Conservation (phyloP, 2,888 invertebrate genomes). For the Hypsopygia costalis region DNA sequence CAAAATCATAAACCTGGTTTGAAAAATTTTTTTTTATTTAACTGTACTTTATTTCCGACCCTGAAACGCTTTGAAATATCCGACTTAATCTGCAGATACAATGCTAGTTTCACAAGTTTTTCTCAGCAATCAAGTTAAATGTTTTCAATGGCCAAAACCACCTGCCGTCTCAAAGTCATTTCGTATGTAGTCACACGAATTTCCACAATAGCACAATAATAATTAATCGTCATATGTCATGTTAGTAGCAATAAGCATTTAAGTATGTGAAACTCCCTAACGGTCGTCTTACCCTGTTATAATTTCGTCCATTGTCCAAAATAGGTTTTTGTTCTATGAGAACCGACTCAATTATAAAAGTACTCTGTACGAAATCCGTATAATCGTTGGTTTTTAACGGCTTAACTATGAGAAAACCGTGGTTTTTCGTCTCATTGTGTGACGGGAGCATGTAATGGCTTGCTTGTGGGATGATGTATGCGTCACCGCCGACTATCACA, state of each 20-base stretch:
- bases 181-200: slow-evolving; percentile 29
- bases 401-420: slow-evolving; percentile 76
- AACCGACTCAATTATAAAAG: slow-evolving; percentile 73
- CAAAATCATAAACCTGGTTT: no score
- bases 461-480: slow-evolving; percentile 27
- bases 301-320: slow-evolving; percentile 77
- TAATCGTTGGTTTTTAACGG: slow-evolving; percentile 74
- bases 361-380: slow-evolving; percentile 67
- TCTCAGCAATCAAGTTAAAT: slow-evolving; percentile 30
- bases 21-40: neutral
- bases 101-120: slow-evolving; percentile 23
- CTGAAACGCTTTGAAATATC: slow-evolving; percentile 13
- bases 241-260: slow-evolving; percentile 65
- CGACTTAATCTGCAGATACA: slow-evolving; percentile 10
- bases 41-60: neutral
- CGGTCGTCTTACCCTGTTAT: slow-evolving; percentile 68
- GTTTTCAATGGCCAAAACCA: slow-evolving; percentile 21
- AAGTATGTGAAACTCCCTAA: slow-evolving; percentile 73
- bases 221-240: slow-evolving; percentile 74
- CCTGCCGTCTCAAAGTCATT: slow-evolving; percentile 33
- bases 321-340: slow-evolving; percentile 72
- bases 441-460: slow-evolving; percentile 46
- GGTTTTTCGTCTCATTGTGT: slow-evolving; percentile 66
- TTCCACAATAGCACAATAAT: slow-evolving; percentile 52
- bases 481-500: slow-evolving; percentile 23